These are phyloP conservation scores for Protaetia brevitarsis DNA, from an alignment of 1,140 invertebrate species.

Conservation along the genomic window DNA sequence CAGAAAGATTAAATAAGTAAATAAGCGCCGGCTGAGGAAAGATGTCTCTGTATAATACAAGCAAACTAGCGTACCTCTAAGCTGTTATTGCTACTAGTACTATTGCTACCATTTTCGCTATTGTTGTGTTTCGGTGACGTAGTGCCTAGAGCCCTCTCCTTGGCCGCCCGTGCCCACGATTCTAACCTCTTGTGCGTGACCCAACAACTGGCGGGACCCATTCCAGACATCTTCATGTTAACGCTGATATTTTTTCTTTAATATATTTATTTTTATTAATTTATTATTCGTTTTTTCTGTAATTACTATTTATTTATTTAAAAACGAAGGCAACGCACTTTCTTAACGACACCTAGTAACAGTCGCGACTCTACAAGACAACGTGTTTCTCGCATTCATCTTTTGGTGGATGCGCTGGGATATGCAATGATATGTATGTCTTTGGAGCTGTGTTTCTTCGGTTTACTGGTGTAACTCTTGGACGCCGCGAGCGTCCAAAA, in stretches of 20 bases:
- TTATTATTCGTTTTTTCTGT: too few relatives aligned
- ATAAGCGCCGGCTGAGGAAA: not conserved
- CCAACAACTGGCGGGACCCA: slow-evolving; percentile 66
- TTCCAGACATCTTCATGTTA: slow-evolving; percentile 55
- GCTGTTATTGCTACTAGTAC: slow-evolving; percentile 30
- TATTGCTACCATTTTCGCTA: slow-evolving; percentile 36
- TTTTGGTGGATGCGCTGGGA: slow-evolving; percentile 1
- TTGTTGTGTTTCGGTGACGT: slow-evolving; percentile 31
- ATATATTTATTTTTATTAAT: too few relatives aligned
- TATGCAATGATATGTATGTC: slow-evolving; percentile 18
- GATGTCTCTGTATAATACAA: not conserved
- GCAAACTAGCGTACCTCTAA: slow-evolving; percentile 21
- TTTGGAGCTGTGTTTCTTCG: slow-evolving; percentile 9
- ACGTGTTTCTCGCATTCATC: not conserved
- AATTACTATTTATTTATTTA: not conserved
- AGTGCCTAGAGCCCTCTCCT: slow-evolving; percentile 58
- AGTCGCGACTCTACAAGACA: too few relatives aligned
- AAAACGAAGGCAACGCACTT: not conserved
- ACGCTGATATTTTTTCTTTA: too few relatives aligned
- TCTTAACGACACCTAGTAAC: too few relatives aligned
- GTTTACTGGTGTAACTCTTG: not conserved
- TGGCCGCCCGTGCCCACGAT: slow-evolving; percentile 67
- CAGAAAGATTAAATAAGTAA: not conserved
- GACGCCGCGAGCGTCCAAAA: slow-evolving; percentile 19
- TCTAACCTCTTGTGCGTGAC: slow-evolving; percentile 66